Conservation (phyloP, 1,140 invertebrate species). For the Lasioglossum albipes region DNA sequence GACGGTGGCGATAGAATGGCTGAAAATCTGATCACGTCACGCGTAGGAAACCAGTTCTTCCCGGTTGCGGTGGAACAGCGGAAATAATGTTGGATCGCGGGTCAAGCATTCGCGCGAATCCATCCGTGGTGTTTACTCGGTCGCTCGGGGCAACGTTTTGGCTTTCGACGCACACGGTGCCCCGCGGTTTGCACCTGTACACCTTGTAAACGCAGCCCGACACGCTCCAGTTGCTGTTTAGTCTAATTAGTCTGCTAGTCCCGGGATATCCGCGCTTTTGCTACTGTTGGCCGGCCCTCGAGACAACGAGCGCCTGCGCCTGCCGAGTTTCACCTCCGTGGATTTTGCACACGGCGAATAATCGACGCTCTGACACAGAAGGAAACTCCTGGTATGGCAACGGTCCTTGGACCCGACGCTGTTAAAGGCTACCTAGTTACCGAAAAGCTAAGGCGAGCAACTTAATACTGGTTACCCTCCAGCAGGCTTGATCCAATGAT, state of each 20-base stretch:
- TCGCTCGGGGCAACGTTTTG: conserved; percentile 38
- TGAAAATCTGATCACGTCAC: not conserved
- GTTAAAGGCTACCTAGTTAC: too few species aligned
- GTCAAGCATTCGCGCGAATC: conserved; percentile 16
- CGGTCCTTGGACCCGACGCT: too few species aligned
- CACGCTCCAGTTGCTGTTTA: conserved; percentile 61
- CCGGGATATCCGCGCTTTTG: conserved; percentile 52
- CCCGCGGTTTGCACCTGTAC: conserved; percentile 50
- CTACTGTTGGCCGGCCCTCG: conserved; percentile 41
- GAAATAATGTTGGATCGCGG: too few species aligned
- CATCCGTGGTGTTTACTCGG: conserved; percentile 27
- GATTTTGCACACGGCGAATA: conserved; percentile 26
- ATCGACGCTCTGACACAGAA: not conserved
- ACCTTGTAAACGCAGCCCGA: conserved; percentile 18
- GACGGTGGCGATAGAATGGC: not conserved
- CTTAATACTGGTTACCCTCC: too few species aligned
- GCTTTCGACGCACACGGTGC: conserved; percentile 19
- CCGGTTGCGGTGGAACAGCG: not conserved
- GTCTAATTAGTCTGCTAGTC: conserved; percentile 62
- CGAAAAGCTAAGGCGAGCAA: too few species aligned
- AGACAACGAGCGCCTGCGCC: not conserved
- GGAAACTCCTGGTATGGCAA: too few species aligned
- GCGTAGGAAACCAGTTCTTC: not conserved
- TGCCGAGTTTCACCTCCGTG: not conserved
- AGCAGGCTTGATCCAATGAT: too few species aligned